phyloP scores from a whole-genome alignment of 2,888 invertebrate genomes.

The Sympetrum striolatum region DNA sequence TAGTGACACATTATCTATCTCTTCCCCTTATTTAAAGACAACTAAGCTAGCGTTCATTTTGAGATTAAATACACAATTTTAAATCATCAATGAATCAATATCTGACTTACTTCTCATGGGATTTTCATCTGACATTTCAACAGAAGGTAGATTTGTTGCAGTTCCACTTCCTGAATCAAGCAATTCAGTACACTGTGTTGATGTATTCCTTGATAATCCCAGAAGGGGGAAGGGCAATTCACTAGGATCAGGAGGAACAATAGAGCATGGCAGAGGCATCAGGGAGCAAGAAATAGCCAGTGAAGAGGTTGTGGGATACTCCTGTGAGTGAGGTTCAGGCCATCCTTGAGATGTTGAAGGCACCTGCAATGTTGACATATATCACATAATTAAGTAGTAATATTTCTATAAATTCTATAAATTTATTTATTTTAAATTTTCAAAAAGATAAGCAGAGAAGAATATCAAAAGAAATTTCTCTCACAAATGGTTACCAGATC shows the following conservation, averaged over 20 bases:
- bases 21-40: too few species aligned
- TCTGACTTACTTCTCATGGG: constrained; percentile 4
- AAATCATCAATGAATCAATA: too few species aligned
- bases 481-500: too few species aligned
- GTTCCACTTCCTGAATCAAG: background rate
- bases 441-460: too few species aligned
- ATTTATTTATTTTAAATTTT: too few species aligned
- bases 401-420: too few species aligned
- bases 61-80: too few species aligned
- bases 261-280: background rate
- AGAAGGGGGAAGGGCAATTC: constrained; percentile 23
- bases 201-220: background rate
- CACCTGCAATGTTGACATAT: background rate
- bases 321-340: background rate
- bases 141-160: background rate
- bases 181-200: background rate
- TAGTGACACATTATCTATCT: too few species aligned
- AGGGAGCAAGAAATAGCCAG: background rate
- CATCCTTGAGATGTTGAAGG: background rate
- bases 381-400: background rate
- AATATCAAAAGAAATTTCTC: too few species aligned
- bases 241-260: constrained; percentile 34
- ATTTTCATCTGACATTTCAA: background rate
- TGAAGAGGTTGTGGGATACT: background rate
- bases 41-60: too few species aligned